These are phyloP conservation scores for Melieria picta DNA, from an alignment of 2,888 invertebrate species.

Conservation along the genomic window DNA sequence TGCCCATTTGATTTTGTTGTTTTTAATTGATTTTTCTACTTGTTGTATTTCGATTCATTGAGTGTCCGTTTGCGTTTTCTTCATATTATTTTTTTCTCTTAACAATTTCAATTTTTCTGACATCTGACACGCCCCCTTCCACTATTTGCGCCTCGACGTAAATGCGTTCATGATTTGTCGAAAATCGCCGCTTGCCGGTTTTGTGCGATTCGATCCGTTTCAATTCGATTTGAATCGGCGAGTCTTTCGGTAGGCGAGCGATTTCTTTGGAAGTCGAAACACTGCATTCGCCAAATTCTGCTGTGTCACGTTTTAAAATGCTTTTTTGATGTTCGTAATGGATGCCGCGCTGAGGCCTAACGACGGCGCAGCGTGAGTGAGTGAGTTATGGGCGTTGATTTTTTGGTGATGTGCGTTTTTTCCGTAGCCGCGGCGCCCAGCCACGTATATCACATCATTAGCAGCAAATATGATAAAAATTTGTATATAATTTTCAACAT, in stretches of 20 bases:
- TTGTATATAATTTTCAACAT: background rate
- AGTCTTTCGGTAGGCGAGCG: conserved; percentile 10
- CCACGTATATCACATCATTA: conserved; percentile 3
- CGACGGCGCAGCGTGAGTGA: conserved; percentile 14
- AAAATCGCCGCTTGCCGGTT: conserved; percentile 25
- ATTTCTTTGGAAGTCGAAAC: conserved; percentile 30
- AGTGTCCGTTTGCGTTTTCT: background rate
- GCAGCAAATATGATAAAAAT: conserved; percentile 6
- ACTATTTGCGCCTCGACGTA: conserved; percentile 45
- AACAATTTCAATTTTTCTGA: conserved; percentile 26
- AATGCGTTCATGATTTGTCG: conserved; percentile 37
- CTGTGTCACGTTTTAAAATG: conserved; percentile 6
- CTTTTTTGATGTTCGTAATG: conserved; percentile 25
- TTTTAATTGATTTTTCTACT: too few species aligned
- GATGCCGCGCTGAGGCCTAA: conserved; percentile 18
- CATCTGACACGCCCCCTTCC: conserved; percentile 50
- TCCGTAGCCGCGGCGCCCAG: conserved; percentile 8
- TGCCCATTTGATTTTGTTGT: too few species aligned
- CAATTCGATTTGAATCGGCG: conserved; percentile 27
- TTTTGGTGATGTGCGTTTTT: conserved; percentile 52
- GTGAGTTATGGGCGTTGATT: conserved; percentile 55
- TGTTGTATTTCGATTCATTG: too few species aligned
- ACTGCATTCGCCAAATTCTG: background rate
- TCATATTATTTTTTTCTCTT: conserved; percentile 21
- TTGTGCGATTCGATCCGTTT: conserved; percentile 7